A percentile compares a stretch with the other conserved stretches of the same genome.
phyloP scores from a whole-genome alignment of 2,113 vertebrate species.

The Hippocampus abdominalis region DNA sequence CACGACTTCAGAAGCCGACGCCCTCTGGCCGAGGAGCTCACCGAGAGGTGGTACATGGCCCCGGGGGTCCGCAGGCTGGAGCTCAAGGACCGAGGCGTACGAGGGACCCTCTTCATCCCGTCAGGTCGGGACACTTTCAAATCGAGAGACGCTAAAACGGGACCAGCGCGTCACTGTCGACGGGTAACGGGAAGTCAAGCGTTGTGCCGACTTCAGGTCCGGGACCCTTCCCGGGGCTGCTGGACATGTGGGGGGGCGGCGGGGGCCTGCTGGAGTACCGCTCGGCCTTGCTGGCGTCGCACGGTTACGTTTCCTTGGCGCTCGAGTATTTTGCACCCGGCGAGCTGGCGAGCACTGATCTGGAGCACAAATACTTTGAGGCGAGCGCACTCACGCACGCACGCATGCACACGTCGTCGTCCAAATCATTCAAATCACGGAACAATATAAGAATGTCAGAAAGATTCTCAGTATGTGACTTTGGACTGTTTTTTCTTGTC shows the following conservation, averaged over 20 bases:
- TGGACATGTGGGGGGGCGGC: slow-evolving; percentile 76
- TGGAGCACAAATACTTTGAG: slow-evolving; percentile 50
- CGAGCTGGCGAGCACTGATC: neutral
- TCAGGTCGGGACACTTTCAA: slow-evolving; percentile 50
- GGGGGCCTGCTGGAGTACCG: slow-evolving; percentile 73
- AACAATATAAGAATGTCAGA: no score
- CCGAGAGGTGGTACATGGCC: slow-evolving; percentile 72
- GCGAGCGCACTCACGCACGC: neutral
- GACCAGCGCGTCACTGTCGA: no score
- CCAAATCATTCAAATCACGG: no score
- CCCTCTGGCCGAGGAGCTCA: slow-evolving; percentile 46
- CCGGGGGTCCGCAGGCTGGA: slow-evolving; percentile 63
- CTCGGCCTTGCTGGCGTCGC: slow-evolving; percentile 64
- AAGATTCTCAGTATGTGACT: no score
- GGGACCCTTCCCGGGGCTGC: slow-evolving; percentile 68
- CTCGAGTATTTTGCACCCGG: slow-evolving; percentile 53
- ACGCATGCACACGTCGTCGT: no score
- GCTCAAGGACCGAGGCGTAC: slow-evolving; percentile 43
- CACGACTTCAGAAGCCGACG: slow-evolving; percentile 47
- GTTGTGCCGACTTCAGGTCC: slow-evolving; percentile 50
- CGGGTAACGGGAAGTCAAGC: no score
- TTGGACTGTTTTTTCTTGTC: neutral
- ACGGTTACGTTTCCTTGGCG: slow-evolving; percentile 63
- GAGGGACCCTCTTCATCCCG: slow-evolving; percentile 68
- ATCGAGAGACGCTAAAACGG: neutral